Evolutionary conservation across 2,797 vertebrate species (phyloP), one percentile per base, ranked within the genome.

Genomic region (Propithecus deckenii): DNA sequence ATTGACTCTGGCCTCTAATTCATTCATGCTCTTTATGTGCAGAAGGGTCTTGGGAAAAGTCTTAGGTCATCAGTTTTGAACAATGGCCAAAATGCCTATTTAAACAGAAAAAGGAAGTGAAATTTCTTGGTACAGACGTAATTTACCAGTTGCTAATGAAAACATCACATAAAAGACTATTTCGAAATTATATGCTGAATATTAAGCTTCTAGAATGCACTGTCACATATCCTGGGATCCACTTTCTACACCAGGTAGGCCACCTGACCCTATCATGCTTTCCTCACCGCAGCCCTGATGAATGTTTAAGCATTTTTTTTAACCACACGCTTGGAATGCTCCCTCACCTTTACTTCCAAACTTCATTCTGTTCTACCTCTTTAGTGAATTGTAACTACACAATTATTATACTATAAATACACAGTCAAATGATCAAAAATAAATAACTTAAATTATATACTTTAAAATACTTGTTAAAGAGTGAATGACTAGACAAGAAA

Each of bases 41-140:
- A 97, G 93, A 91, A 28, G 48, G 14, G 38, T 35, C 72, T 74
- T 88, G 90, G 48, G 83, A 75, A 91, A 96, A 10, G 0, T 46
- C 88, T 87, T 67, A 63, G 10, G 52, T 81, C 72, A 94, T 74
- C 30, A 38, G 43, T 74, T 97, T 86, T 96, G 88, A 98, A 95
- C 61, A 93, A 96, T 18, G 50, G 72, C 61, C 88, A 98, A 89
- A 80, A 71, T 35, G 86, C 0, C 65, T 14, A 32, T 94, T 97
- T 95, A 76, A 96, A 81, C 22, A 50, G 91, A 91, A 92, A 89
- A 79, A 63, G 61, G 30, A 59, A 97, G 48, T 52, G 85, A 61
- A 90, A 86, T 93, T 76, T 94, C 94, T 90, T 67, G 1, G 25
- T 95, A 91, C 38, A 97, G 90, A 92, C 95, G 67, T 90, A 97